phyloP scores from a whole-genome alignment of 23 tunicate genomes.

The Trididemnum clinides region DNA sequence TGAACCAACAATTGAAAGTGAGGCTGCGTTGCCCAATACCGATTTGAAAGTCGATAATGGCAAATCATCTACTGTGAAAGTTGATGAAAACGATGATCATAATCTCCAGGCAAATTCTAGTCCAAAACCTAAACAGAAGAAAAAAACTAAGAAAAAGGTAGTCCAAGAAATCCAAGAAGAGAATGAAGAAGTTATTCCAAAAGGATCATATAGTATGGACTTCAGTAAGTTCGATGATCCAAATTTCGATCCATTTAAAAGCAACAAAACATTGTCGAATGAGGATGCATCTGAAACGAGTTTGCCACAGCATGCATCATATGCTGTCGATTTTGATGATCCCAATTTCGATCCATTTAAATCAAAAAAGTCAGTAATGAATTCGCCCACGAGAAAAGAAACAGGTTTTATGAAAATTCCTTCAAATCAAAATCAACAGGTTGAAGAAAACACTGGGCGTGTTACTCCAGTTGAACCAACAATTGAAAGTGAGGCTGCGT shows the following conservation, averaged over 20 bases:
- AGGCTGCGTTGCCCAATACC: no score
- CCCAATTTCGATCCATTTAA: conserved; percentile 61
- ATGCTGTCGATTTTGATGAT: conserved; percentile 55
- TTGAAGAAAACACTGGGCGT: no score
- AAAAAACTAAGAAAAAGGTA: no score
- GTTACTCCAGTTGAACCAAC: not conserved
- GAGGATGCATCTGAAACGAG: not conserved
- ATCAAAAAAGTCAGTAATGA: conserved; percentile 29
- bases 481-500: not conserved
- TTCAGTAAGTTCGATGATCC: conserved; percentile 65
- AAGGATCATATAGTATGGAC: conserved; percentile 53
- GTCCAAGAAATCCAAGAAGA: no score
- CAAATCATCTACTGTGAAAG: no score
- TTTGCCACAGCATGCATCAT: conserved; percentile 38
- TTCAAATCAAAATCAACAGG: no score
- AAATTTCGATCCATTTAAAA: conserved; percentile 53
- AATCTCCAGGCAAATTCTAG: no score
- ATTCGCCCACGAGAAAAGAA: conserved; percentile 8
- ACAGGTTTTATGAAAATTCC: not conserved
- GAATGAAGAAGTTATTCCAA: conserved; percentile 12
- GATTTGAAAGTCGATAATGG: no score
- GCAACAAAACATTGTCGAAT: conserved; percentile 18
- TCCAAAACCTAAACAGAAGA: no score
- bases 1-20: no score
- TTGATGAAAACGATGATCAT: no score